phyloP scores from a whole-genome alignment of 2,888 invertebrate species.

The Plemyria rubiginata region DNA sequence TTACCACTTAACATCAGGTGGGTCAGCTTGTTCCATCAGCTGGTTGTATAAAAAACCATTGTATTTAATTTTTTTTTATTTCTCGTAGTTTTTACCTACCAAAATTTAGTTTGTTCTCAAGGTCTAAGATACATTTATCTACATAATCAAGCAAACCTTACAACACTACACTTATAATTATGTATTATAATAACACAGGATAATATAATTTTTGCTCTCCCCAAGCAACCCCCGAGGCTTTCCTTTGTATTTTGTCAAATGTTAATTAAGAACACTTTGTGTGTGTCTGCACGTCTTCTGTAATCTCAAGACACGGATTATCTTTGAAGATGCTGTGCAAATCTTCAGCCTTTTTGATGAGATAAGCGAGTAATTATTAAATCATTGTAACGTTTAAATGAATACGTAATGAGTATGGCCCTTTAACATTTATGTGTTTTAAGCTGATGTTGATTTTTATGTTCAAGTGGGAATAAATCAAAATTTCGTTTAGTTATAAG shows the following conservation, averaged over 20 bases:
- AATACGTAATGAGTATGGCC: constrained; percentile 13
- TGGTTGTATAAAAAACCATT: no score
- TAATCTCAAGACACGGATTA: constrained; percentile 35
- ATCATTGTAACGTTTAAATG: constrained; percentile 22
- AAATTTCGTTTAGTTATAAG: no score
- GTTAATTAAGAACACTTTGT: constrained; percentile 43
- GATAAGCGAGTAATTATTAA: constrained; percentile 32
- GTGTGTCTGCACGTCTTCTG: constrained; percentile 28
- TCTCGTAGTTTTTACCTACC: no score
- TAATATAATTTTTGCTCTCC: constrained; percentile 37
- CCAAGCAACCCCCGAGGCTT: constrained; percentile 28
- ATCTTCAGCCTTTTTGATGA: constrained; percentile 41
- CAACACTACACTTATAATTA: constrained; percentile 20
- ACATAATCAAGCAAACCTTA: constrained; percentile 16
- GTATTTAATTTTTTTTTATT: no score
- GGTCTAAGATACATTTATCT: neutral
- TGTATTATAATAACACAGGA: no score
- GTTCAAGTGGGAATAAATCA: neutral
- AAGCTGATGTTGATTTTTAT: neutral
- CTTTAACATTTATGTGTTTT: no score
- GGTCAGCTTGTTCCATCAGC: no score
- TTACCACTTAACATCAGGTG: no score
- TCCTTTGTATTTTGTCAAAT: constrained; percentile 46
- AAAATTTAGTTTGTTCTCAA: neutral
- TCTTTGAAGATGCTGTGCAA: constrained; percentile 42